These are phyloP conservation scores for Perca schrenkii DNA, from an alignment of 2,113 vertebrate genomes.

Conservation along the genomic window DNA sequence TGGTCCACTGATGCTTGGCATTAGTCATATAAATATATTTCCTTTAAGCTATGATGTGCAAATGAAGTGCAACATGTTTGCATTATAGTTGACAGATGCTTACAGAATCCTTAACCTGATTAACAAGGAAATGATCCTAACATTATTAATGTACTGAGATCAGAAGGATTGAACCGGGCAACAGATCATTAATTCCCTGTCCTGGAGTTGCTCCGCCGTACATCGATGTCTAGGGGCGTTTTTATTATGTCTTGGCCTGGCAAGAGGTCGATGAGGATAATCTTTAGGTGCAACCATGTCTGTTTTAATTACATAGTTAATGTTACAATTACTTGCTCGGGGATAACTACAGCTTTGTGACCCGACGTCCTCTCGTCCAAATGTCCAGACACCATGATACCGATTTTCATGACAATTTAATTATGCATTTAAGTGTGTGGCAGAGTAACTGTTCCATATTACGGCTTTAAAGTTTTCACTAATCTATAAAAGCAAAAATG, in stretches of 20 bases:
- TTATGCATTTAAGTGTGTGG: background rate
- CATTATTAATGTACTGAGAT: conserved; percentile 76
- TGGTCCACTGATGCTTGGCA: background rate
- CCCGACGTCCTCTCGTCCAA: conserved; percentile 50
- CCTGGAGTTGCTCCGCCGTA: conserved; percentile 40
- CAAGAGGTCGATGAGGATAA: conserved; percentile 36
- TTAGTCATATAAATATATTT: background rate
- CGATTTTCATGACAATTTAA: background rate
- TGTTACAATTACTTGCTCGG: conserved; percentile 57
- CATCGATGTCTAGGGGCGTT: conserved; percentile 42
- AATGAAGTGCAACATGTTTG: conserved; percentile 41
- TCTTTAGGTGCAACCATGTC: conserved; percentile 50
- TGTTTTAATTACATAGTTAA: conserved; percentile 73
- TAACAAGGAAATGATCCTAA: conserved; percentile 72
- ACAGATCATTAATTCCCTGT: conserved; percentile 65
- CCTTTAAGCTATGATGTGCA: background rate
- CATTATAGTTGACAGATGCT: conserved; percentile 71
- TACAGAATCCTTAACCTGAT: conserved; percentile 64
- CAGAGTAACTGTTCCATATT: background rate
- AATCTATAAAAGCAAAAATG: background rate
- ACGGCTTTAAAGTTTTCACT: background rate
- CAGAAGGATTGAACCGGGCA: conserved; percentile 61
- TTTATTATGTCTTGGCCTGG: conserved; percentile 35
- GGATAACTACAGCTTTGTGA: conserved; percentile 48
- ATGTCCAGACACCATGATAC: conserved; percentile 23